Conservation (phyloP, 2,113 vertebrate genomes). For the Lasiurus cinereus region DNA sequence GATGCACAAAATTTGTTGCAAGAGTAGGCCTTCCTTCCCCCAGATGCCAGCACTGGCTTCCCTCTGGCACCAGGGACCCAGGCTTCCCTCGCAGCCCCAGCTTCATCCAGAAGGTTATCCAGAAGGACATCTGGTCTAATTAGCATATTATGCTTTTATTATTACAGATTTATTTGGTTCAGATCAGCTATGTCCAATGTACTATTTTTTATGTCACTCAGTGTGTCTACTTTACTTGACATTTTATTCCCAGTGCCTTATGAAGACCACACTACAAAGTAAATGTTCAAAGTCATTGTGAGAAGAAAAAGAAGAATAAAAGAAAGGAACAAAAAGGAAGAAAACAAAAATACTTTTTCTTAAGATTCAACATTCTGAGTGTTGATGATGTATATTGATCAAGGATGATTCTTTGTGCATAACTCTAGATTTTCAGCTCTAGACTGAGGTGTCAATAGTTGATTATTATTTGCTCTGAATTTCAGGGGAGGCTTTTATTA, state of each 20-base stretch:
- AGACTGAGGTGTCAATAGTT: background rate
- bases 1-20: no score
- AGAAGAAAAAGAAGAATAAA: background rate
- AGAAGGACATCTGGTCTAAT: no score
- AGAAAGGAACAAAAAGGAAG: background rate
- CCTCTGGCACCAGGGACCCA: no score
- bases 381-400: background rate
- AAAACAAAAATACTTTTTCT: background rate
- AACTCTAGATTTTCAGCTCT: background rate
- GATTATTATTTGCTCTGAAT: background rate
- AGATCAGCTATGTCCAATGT: background rate
- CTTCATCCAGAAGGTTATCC: no score
- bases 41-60: no score
- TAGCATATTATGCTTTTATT: no score
- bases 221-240: background rate
- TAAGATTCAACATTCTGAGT: background rate
- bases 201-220: background rate
- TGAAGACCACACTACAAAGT: background rate
- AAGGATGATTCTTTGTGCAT: background rate
- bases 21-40: no score
- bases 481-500: background rate
- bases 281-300: background rate
- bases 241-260: background rate
- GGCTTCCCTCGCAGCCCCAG: no score
- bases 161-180: background rate